These are phyloP conservation scores for Caenorhabditis sinica DNA, from an alignment of 2,888 invertebrate genomes.

Conservation along the genomic window DNA sequence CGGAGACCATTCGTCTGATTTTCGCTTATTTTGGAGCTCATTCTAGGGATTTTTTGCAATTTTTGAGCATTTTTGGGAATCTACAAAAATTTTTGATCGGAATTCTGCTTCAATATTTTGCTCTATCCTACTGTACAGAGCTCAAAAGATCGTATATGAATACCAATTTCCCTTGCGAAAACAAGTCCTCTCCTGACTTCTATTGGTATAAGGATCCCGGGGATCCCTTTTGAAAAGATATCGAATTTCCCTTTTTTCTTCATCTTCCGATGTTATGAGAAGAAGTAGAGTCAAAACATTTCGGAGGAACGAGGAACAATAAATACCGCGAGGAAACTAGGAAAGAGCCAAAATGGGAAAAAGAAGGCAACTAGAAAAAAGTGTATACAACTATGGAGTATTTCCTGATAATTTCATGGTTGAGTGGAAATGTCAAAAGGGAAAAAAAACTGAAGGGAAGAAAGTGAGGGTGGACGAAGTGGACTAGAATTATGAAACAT, in stretches of 20 bases:
- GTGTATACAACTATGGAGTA: background rate
- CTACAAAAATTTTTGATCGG: background rate
- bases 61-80: too few relatives aligned
- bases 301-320: conserved; percentile 29
- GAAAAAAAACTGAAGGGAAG: background rate
- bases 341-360: background rate
- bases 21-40: too few relatives aligned
- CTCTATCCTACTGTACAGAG: background rate
- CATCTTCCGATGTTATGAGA: conserved; percentile 15
- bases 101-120: background rate
- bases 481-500: background rate
- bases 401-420: conserved; percentile 39
- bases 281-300: conserved; percentile 23
- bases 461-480: conserved; percentile 23
- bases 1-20: too few relatives aligned
- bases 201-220: background rate
- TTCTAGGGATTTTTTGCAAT: too few relatives aligned
- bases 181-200: background rate
- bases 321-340: background rate
- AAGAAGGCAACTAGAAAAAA: conserved; percentile 12
- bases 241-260: conserved; percentile 37
- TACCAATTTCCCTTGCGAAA: background rate
- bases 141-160: conserved; percentile 7
- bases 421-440: conserved; percentile 22
- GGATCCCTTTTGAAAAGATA: background rate